These are phyloP conservation scores for Acropora yongei DNA, from an alignment of 64 coral and sea anemone species.

Conservation along the genomic window DNA sequence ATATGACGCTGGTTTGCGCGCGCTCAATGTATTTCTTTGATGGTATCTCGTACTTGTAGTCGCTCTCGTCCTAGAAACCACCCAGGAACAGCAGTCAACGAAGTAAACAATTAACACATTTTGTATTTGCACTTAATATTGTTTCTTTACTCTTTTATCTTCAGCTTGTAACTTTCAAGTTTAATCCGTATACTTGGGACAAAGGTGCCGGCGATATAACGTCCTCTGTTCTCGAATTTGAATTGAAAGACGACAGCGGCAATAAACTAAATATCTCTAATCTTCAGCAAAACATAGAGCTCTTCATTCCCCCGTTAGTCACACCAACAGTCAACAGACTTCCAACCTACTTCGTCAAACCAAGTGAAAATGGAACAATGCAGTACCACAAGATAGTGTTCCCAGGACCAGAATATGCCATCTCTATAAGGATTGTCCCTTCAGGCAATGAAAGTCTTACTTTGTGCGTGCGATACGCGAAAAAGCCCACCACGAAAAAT, in stretches of 20 bases:
- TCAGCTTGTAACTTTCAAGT: conserved; percentile 73
- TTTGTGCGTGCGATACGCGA: conserved; percentile 63
- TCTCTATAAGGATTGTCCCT: conserved; percentile 69
- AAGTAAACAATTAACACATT: too few species aligned
- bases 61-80: too few species aligned
- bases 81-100: too few species aligned
- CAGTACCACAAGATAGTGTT: conserved; percentile 77
- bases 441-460: conserved; percentile 31
- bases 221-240: conserved; percentile 84
- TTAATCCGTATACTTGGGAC: conserved; percentile 88
- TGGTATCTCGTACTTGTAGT: too few species aligned
- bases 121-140: too few species aligned
- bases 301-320: conserved; percentile 66
- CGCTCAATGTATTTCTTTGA: too few species aligned
- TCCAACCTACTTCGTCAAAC: conserved; percentile 72
- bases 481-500: conserved; percentile 36
- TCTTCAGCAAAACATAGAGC: conserved; percentile 67
- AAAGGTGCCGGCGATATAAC: conserved; percentile 73
- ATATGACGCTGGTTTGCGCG: too few species aligned
- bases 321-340: not conserved
- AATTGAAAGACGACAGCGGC: conserved; percentile 67
- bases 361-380: conserved; percentile 81
- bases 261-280: conserved; percentile 50
- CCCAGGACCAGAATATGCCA: conserved; percentile 80
- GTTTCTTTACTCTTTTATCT: not conserved